Evolutionary conservation across 1,140 invertebrate genomes (phyloP), one percentile per base, ranked within the genome.

Genomic region (Brachystomella parvula): DNA sequence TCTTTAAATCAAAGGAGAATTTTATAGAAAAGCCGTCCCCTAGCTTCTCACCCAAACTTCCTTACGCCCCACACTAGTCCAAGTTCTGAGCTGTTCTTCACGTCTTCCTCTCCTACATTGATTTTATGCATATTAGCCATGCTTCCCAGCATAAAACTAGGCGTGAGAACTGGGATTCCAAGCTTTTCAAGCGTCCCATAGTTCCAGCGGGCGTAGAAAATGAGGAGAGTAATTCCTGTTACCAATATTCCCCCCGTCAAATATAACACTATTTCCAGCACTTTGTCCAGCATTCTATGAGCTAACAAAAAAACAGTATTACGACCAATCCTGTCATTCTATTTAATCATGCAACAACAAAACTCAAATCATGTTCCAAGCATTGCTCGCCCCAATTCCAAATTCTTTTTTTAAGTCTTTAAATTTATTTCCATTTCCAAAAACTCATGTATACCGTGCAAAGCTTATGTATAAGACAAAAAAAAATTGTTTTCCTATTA

Each of bases 121-220:
- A 61, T 44, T 33, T 21, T 17, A 47, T 66, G 59, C 30, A 61
- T n/a, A 31, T 47, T 1, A 9, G 65, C 58, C 2, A 31, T n/a
- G 35, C 65, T 66, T 1, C 65, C 65, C 21, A 61, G n/a, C n/a
- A 60, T 49, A 19, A 66, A 61, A 9, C 19, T 39, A 28, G 58
- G 65, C 39, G 28, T 29, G 24, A 66, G 28, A 29, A 66, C 58
- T n/a, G 65, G 65, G 24, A 66, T 61, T n/a, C 59, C 58, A 17
- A 57, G 19, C 17, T 44, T 30, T 39, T 66, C 65, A 19, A 66
- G 19, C 9, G 26, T 21, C 30, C 65, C 65, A 53, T 66, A 66
- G 26, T 66, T 47, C 65, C 65, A 66, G 1, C 63, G 26, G 9
- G 47, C 30, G 39, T 61, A 39, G 1, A 35, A 21, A 2, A 66